These are phyloP conservation scores for Kradibia gibbosae DNA, from an alignment of 1,140 invertebrate species.

Conservation along the genomic window DNA sequence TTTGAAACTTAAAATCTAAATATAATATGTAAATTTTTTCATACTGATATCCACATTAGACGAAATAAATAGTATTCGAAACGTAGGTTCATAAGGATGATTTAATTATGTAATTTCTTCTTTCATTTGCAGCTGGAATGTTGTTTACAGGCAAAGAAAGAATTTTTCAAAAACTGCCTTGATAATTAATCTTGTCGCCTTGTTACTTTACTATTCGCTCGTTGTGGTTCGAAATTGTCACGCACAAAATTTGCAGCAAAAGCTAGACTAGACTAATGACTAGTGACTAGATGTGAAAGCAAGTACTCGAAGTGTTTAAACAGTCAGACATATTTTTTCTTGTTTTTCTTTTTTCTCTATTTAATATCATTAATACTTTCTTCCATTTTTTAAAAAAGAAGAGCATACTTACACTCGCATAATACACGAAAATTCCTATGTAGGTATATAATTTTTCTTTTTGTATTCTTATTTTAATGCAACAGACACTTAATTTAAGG, in stretches of 20 bases:
- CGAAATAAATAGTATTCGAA: background rate
- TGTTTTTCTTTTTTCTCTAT: background rate
- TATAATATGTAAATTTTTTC: background rate
- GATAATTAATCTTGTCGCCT: background rate
- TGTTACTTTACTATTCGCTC: background rate
- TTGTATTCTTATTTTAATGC: background rate
- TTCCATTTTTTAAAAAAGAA: constrained; percentile 33
- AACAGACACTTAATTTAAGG: constrained; percentile 20
- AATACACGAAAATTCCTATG: background rate
- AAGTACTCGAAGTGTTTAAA: constrained; percentile 40
- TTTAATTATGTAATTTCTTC: background rate
- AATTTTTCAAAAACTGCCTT: background rate
- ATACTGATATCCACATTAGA: background rate
- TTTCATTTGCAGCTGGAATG: constrained; percentile 34
- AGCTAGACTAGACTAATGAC: constrained; percentile 52
- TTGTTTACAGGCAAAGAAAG: constrained; percentile 16
- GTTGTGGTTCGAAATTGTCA: constrained; percentile 30
- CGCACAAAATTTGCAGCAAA: constrained; percentile 34
- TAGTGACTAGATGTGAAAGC: constrained; percentile 52
- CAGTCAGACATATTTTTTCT: constrained; percentile 1
- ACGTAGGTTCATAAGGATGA: background rate
- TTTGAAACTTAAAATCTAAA: constrained; percentile 13
- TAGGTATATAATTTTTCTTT: background rate
- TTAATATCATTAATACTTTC: constrained; percentile 42
- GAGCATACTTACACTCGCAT: constrained; percentile 1